Conservation (phyloP, 2,888 invertebrate genomes). For the Eupithecia abbreviata region DNA sequence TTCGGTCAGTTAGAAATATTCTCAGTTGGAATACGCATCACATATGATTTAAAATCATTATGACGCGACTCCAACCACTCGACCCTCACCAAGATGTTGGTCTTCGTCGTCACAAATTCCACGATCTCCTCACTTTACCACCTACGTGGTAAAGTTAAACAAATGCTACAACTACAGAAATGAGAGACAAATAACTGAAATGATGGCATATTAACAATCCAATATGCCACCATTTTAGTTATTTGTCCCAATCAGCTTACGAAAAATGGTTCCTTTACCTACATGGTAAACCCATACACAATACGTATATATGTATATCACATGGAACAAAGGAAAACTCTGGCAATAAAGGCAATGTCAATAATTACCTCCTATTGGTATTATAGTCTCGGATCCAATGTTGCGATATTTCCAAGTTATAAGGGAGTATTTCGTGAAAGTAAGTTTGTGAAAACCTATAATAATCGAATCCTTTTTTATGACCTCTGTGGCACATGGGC, state of each 20-base stretch:
- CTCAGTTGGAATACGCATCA: no score
- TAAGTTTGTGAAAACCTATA: not conserved
- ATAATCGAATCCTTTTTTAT: not conserved
- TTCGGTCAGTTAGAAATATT: no score
- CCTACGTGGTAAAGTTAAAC: no score
- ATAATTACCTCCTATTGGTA: constrained; percentile 38
- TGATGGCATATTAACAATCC: no score
- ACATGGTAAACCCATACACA: constrained; percentile 13
- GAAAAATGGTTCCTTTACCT: constrained; percentile 33
- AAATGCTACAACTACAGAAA: no score
- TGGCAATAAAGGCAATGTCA: constrained; percentile 43
- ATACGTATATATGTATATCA: constrained; percentile 19
- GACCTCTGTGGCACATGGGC: no score
- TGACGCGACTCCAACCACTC: no score
- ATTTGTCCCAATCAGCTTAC: constrained; percentile 41
- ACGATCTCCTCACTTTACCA: no score
- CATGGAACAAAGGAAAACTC: constrained; percentile 41
- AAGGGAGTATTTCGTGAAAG: not conserved
- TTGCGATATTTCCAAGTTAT: constrained; percentile 11
- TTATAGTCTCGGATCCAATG: constrained; percentile 24
- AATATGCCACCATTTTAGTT: constrained; percentile 19
- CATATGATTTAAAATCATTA: no score
- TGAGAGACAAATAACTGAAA: no score
- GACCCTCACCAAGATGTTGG: no score
- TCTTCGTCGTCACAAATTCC: no score